Percentiles rank a stretch among this genome's conserved stretches.
These are phyloP conservation scores for Drosophila punjabiensis DNA, from an alignment of 1,140 invertebrate genomes.

Conservation along the genomic window DNA sequence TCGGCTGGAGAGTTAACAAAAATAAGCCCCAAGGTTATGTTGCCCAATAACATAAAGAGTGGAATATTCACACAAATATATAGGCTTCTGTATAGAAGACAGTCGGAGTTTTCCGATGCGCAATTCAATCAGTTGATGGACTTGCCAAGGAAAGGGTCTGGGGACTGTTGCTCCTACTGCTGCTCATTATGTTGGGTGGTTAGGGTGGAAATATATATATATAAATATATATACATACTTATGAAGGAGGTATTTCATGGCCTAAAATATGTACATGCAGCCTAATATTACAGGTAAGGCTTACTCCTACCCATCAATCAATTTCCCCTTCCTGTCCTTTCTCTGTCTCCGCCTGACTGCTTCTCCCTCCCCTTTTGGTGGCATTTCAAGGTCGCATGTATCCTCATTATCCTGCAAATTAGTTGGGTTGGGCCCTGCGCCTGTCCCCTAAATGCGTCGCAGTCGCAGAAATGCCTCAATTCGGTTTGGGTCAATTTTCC, in stretches of 20 bases:
- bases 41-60: constrained; percentile 3
- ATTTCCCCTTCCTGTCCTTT: constrained; percentile 10
- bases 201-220: constrained; percentile 6
- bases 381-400: constrained; percentile 60
- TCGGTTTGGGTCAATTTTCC: constrained; percentile 35
- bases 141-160: constrained; percentile 8
- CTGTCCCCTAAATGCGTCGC: constrained; percentile 59
- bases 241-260: constrained; percentile 18
- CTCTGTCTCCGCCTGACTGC: constrained; percentile 18
- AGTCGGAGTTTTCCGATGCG: constrained; percentile 34
- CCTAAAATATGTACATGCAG: constrained; percentile 28
- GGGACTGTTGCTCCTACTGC: background rate
- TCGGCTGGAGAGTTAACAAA: constrained; percentile 39
- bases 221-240: background rate
- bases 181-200: constrained; percentile 20
- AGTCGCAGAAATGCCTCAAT: constrained; percentile 41
- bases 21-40: constrained; percentile 66
- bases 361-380: background rate
- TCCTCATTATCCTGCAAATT: constrained; percentile 55
- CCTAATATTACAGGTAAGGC: constrained; percentile 27
- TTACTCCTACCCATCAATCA: constrained; percentile 40
- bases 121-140: constrained; percentile 68
- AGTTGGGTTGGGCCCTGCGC: constrained; percentile 38
- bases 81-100: constrained; percentile 22
- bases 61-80: background rate